Base-by-base conservation (phyloP, 2,888 invertebrate genomes). In the Cephonodes hylas region DNA sequence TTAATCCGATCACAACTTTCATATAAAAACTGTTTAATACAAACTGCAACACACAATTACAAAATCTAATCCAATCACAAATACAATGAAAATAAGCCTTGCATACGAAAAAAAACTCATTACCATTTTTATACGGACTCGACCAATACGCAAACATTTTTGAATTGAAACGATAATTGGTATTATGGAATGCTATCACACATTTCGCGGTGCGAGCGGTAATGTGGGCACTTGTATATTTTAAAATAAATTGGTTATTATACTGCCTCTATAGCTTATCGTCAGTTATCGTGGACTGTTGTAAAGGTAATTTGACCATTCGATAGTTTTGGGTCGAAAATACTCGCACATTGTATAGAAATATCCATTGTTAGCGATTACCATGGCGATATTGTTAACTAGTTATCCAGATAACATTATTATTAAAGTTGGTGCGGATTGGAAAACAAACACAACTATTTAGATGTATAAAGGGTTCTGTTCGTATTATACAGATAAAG, bases 231-330 rank as follows among this genome's bases (percentile, higher is more conserved):
- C 70, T 75, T 75, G 74, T 77, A 77, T 75, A 77, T 79, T 80
- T 79, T 78, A 76, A 80, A 81, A 76, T 77, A 81, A 81, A 81
- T 81, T 80, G 78, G 78, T 76, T 76, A 74, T 78, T 75, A 75
- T 76, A 79, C 74, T 73, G 76, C 67, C 48, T 63, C 73, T 73
- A 73, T 61, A 69, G 79, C 75, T 77, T 81, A 80, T 80, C 81
- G 75, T 75, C 70, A 71, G 79, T 70, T 74, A 80, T 77, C 76
- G 73, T 76, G 75, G 74, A 79, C 75, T 72, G 72, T 63, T 76
- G 70, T 77, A 73, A 81, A 80, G 79, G 80, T 79, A 84, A 81
- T 83, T 83, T 82, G 76, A 76, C 75, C 79, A 76, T 72, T 77
- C 76, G 76, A 84, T 83, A 79, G 81, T 80, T 83, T 81, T 70